phyloP scores from a whole-genome alignment of 2,888 invertebrate species.

The Lottia gigantea region DNA sequence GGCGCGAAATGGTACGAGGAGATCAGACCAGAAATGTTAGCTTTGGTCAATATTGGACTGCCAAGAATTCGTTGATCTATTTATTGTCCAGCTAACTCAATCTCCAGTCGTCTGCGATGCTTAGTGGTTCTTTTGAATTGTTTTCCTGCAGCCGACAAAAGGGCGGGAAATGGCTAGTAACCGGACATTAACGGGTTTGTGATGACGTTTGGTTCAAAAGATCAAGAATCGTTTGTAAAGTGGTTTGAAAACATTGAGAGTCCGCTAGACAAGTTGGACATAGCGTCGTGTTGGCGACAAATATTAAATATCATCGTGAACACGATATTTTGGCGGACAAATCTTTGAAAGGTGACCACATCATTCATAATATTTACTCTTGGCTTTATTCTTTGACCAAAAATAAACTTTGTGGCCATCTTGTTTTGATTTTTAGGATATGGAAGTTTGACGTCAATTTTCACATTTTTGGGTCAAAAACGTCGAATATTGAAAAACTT shows the following conservation, averaged over 20 bases:
- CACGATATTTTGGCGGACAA: not conserved
- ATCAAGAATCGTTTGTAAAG: not conserved
- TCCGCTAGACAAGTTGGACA: not conserved
- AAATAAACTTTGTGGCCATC: not conserved
- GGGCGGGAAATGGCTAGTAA: slow-evolving; percentile 10
- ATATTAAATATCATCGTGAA: not conserved
- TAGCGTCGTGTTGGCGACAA: slow-evolving; percentile 4
- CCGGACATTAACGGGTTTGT: slow-evolving; percentile 1
- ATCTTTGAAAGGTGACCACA: no score
- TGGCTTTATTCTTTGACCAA: no score
- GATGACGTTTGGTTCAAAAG: slow-evolving; percentile 6
- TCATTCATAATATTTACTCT: no score
- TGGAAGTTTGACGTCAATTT: not conserved
- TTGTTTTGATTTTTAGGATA: not conserved
- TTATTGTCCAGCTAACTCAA: not conserved
- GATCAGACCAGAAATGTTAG: not conserved
- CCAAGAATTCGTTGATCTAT: not conserved
- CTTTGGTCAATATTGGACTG: not conserved
- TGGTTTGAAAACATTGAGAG: not conserved
- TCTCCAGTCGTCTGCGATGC: not conserved
- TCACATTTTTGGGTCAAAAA: not conserved
- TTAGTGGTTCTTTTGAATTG: not conserved
- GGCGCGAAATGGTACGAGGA: not conserved
- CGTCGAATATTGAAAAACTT: no score
- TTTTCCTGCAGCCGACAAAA: slow-evolving; percentile 6